Base-by-base conservation (phyloP, 2,113 vertebrate genomes). In the Corvus cornix region DNA sequence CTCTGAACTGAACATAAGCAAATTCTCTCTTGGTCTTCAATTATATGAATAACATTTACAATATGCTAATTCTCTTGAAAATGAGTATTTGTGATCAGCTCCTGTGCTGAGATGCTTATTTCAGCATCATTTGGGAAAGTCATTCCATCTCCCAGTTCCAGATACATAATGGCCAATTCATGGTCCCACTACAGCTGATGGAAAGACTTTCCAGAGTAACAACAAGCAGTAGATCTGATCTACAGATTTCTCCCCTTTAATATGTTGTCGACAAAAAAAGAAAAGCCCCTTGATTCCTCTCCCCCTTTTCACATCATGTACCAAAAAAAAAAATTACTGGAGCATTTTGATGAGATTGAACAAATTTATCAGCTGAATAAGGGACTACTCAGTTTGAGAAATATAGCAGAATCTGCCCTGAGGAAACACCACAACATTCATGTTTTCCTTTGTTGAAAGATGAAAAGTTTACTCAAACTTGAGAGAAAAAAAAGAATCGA, bases 221-320 rank as follows among this genome's bases (percentile, higher is more conserved):
- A 81, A 21, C 16, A 73, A 72, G n/a, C 3, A 21, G 39, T 55
- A 87, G 39, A 90, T 28, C 30, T 88, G 17, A 28, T 39, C 43
- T 59, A 75, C 33, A 76, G 31, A 58, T 33, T 51, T 73, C 82
- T 35, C 48, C 48, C 37, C 16, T 62, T 77, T n/a, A 26, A 13
- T 49, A 37, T 24, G 4, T 7, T 67, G 41, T 31, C 55, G 13
- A 41, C 13, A 28, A 31, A 49, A 73, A 67, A 33, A 28, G 2
- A 83, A 58, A 94, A 92, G 5, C 35, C 46, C 35, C 37, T 69
- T 48, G 55, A 88, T 84, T 95, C 85, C 52, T 95, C 92, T 93
- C 88, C 78, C 91, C 77, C 90, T 94, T 96, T 93, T 95, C 83
- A 81, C 23, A 81, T 78, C 20, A 64, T 9, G 17, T 75, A 49